phyloP scores from a whole-genome alignment of 2,888 invertebrate species.

The Thera britannica region DNA sequence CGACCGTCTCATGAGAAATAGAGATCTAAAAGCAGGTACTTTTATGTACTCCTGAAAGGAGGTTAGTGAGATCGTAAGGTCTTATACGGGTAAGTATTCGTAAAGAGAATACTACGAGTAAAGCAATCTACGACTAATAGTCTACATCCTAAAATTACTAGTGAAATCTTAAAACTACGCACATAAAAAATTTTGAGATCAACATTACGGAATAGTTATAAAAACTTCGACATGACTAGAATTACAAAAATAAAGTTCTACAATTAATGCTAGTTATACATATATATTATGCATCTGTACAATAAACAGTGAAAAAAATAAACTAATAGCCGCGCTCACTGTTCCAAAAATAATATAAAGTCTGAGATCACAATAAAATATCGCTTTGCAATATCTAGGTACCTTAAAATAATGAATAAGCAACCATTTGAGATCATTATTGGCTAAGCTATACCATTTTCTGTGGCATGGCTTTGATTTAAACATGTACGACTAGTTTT shows the following conservation, averaged over 20 bases:
- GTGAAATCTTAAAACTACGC: constrained; percentile 21
- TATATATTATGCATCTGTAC: constrained; percentile 25
- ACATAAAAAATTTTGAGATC: constrained; percentile 16
- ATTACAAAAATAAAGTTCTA: constrained; percentile 35
- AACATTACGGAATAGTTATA: constrained; percentile 11
- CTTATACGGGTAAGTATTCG: constrained; percentile 1
- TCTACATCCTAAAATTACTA: constrained; percentile 21
- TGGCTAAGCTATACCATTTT: neutral
- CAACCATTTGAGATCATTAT: constrained; percentile 54
- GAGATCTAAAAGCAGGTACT: constrained; percentile 55
- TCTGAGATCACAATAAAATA: constrained; percentile 68
- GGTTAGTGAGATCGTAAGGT: constrained; percentile 3
- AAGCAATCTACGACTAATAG: constrained; percentile 18
- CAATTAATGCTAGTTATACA: constrained; percentile 19
- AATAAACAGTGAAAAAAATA: constrained; percentile 35
- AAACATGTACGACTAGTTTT: too few species aligned
- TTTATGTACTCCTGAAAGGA: constrained; percentile 52
- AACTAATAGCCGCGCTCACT: neutral
- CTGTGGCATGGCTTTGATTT: too few species aligned
- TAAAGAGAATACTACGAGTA: constrained; percentile 17
- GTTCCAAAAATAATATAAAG: constrained; percentile 21
- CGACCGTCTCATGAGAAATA: neutral
- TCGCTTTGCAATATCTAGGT: constrained; percentile 76
- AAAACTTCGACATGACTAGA: constrained; percentile 25
- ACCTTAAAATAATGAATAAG: constrained; percentile 60